Evolutionary conservation across 2,113 vertebrate genomes (phyloP).

Genomic region (Callionymus lyra): DNA sequence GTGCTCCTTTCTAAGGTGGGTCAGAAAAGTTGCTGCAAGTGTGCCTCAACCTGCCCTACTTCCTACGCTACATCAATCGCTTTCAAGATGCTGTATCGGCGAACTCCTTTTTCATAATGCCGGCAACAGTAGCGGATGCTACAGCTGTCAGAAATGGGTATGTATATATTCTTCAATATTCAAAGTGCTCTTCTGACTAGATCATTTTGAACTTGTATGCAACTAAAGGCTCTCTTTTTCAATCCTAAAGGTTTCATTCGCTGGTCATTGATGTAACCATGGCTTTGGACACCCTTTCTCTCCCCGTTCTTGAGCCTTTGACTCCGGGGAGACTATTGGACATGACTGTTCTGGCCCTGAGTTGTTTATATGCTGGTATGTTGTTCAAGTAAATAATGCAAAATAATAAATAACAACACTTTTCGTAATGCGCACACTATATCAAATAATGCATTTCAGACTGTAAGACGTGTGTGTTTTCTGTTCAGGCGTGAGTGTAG

Average conservation of each 20-base stretch:
- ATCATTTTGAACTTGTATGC: background rate
- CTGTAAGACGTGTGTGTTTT: background rate
- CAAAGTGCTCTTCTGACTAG: background rate
- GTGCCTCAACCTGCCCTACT: slow-evolving; percentile 96
- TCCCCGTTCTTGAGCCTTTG: slow-evolving; percentile 92
- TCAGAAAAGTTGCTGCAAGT: slow-evolving; percentile 93
- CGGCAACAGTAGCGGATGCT: slow-evolving; percentile 92
- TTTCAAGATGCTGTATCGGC: slow-evolving; percentile 97
- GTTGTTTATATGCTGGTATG: slow-evolving; percentile 94
- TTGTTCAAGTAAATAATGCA: background rate
- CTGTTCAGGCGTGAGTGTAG: slow-evolving; percentile 85
- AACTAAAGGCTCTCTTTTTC: background rate
- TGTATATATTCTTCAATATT: slow-evolving; percentile 1
- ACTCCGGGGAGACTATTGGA: slow-evolving; percentile 88
- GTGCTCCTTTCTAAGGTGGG: slow-evolving; percentile 74
- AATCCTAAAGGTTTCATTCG: slow-evolving; percentile 80
- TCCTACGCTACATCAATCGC: slow-evolving; percentile 97
- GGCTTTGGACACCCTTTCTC: slow-evolving; percentile 92
- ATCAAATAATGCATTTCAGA: background rate
- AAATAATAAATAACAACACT: background rate
- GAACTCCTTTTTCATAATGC: slow-evolving; percentile 99
- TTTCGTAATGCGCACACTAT: background rate
- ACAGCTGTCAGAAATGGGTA: slow-evolving; percentile 97
- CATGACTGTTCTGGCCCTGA: slow-evolving; percentile 93
- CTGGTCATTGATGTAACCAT: slow-evolving; percentile 97